Conservation (phyloP, 53 echinoderm and acorn worm genomes). For the Crossaster papposus region DNA sequence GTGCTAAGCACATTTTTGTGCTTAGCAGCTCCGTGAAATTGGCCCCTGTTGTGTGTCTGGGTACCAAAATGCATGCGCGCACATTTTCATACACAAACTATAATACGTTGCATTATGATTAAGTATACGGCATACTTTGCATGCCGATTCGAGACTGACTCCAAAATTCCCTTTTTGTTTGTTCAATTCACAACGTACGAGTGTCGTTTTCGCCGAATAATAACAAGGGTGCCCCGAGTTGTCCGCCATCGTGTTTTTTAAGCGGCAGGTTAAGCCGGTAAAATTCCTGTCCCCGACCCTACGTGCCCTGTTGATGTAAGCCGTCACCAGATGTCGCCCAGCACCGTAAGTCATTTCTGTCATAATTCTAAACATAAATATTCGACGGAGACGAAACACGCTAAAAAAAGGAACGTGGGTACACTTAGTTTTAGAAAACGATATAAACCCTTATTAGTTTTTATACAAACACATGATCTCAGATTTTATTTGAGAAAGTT, state of each 20-base stretch:
- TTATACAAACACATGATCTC: too few species aligned
- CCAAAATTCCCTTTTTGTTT: neutral
- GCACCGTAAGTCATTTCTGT: neutral
- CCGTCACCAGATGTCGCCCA: slow-evolving; percentile 11
- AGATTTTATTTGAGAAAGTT: too few species aligned
- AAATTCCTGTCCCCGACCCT: neutral
- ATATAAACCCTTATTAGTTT: too few species aligned
- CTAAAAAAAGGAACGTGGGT: neutral
- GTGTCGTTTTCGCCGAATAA: neutral
- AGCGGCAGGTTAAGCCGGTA: neutral
- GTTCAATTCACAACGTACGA: neutral
- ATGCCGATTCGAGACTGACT: neutral
- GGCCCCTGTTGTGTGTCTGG: too few species aligned
- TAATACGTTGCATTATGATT: neutral
- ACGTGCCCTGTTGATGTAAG: neutral
- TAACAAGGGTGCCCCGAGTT: neutral
- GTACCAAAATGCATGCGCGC: neutral
- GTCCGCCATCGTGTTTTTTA: neutral
- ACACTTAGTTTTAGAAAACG: neutral
- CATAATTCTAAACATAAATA: neutral
- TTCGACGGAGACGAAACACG: slow-evolving; percentile 3
- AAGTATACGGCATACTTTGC: neutral
- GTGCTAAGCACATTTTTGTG: too few species aligned
- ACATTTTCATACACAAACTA: neutral
- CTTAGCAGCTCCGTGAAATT: too few species aligned